phyloP scores from a whole-genome alignment of 2,113 vertebrate species.

The Addax nasomaculatus region DNA sequence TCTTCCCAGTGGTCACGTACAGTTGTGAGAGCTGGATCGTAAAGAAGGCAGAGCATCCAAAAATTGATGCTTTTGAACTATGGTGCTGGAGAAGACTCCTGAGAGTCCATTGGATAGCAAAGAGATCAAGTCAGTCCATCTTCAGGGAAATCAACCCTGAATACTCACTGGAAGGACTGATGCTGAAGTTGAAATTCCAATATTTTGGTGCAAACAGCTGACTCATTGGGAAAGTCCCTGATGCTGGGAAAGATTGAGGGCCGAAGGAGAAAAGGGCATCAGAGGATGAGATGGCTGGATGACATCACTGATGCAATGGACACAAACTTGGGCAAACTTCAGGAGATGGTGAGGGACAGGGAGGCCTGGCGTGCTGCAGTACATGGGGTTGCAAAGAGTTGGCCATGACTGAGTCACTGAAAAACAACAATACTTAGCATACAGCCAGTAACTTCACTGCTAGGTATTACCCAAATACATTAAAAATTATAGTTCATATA shows the following conservation, averaged over 20 bases:
- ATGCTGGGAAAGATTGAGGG: not conserved
- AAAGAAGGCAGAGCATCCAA: not conserved
- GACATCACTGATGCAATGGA: not conserved
- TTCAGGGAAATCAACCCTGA: not conserved
- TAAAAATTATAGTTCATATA: not conserved
- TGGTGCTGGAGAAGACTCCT: not conserved
- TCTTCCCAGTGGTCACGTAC: not conserved
- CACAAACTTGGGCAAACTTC: not conserved
- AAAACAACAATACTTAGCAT: not conserved
- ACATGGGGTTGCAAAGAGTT: not conserved
- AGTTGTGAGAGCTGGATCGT: not conserved
- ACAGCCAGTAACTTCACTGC: not conserved
- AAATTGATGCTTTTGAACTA: not conserved
- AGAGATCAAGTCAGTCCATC: not conserved
- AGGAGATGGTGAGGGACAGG: not conserved
- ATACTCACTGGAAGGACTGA: not conserved
- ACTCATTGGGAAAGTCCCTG: not conserved
- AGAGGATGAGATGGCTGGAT: not conserved
- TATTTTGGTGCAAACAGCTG: not conserved
- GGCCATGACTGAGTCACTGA: not conserved
- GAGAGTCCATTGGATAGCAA: not conserved
- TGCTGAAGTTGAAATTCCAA: not conserved
- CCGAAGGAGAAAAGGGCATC: rapidly evolving
- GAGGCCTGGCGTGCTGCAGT: not conserved
- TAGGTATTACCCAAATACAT: not conserved